Evolutionary conservation across 2,113 vertebrate genomes (phyloP).

Genomic region (Mirza zaza): DNA sequence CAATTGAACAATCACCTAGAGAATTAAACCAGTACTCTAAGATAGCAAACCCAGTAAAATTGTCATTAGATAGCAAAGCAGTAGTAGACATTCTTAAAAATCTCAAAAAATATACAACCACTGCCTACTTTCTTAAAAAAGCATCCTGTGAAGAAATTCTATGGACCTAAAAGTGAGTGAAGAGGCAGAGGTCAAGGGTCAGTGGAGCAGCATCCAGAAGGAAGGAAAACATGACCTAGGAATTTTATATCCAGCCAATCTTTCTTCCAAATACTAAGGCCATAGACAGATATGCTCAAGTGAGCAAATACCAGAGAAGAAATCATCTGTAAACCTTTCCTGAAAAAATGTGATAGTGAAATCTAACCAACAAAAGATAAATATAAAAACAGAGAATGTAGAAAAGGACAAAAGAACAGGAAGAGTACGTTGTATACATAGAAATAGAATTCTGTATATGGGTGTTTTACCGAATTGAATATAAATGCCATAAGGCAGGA

Average conservation of each 20-base stretch:
- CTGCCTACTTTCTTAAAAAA: neutral
- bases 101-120: neutral
- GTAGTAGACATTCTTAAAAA: neutral
- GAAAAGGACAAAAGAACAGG: neutral
- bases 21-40: neutral
- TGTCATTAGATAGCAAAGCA: neutral
- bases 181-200: too few relatives aligned
- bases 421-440: neutral
- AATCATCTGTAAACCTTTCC: neutral
- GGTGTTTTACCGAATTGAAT: neutral
- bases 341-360: neutral
- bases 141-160: neutral
- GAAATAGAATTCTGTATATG: neutral
- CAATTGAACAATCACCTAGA: neutral
- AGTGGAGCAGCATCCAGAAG: neutral
- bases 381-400: neutral
- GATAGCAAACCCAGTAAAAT: neutral
- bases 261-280: neutral
- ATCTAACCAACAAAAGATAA: neutral
- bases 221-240: neutral
- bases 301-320: neutral
- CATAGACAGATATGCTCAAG: neutral
- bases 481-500: neutral
- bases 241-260: neutral
- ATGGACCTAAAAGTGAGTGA: neutral